A percentile compares a stretch with the other conserved stretches of the same genome.
Evolutionary conservation across 1,140 invertebrate species (phyloP).

Genomic region (Teleogryllus occipitalis): DNA sequence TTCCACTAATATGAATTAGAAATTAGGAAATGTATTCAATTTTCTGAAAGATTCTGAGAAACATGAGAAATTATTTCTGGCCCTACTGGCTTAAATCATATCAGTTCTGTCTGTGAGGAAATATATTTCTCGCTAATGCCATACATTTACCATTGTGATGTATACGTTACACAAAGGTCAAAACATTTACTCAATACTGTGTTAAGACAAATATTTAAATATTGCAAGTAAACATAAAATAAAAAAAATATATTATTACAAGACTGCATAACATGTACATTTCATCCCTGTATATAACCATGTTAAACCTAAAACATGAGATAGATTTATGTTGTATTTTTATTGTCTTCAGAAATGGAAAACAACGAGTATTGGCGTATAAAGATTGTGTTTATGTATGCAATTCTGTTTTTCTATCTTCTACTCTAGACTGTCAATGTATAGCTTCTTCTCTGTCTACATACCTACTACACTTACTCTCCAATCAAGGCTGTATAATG

Average conservation of each 20-base stretch:
- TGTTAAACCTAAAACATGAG: background rate
- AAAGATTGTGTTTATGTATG: background rate
- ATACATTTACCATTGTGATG: background rate
- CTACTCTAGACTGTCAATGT: background rate
- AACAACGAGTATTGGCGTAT: background rate
- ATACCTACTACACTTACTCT: background rate
- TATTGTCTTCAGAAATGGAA: background rate
- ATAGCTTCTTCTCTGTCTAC: background rate
- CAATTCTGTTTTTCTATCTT: background rate
- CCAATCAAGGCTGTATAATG: background rate
- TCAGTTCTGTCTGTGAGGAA: too few relatives aligned
- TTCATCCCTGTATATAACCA: background rate
- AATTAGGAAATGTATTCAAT: too few relatives aligned
- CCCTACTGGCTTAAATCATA: too few relatives aligned
- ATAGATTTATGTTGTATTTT: background rate
- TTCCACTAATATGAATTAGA: too few relatives aligned
- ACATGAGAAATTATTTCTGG: too few relatives aligned
- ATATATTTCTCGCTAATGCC: too few relatives aligned
- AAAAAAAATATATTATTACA: background rate
- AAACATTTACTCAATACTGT: slow-evolving; percentile 2
- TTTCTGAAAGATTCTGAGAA: too few relatives aligned
- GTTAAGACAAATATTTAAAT: background rate
- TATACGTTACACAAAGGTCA: background rate
- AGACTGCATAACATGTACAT: slow-evolving; percentile 1
- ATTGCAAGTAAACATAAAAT: background rate